Percentiles rank a stretch among this genome's conserved stretches.
phyloP scores from a whole-genome alignment of 2,888 invertebrate genomes.

The Tiphia femorata region DNA sequence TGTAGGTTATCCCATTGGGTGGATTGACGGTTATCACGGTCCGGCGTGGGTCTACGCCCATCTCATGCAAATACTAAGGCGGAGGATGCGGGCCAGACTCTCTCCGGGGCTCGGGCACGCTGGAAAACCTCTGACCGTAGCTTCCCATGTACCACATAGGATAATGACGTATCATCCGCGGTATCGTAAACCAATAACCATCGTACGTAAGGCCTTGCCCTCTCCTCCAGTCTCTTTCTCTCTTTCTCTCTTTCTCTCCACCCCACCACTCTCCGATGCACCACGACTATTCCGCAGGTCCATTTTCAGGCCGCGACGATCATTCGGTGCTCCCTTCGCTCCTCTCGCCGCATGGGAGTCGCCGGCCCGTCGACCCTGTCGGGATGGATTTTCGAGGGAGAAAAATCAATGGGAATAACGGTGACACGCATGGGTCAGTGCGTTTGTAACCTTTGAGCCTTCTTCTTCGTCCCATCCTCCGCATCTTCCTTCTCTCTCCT shows the following conservation, averaged over 20 bases:
- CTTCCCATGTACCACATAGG: slow-evolving; percentile 56
- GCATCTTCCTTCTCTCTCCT: too few species aligned
- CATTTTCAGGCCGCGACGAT: slow-evolving; percentile 8
- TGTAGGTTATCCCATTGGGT: too few species aligned
- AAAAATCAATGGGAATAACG: slow-evolving; percentile 52
- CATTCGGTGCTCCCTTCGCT: slow-evolving; percentile 1
- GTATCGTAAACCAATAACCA: slow-evolving; percentile 41
- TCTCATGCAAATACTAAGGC: not conserved
- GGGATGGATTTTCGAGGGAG: slow-evolving; percentile 22
- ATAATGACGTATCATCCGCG: slow-evolving; percentile 45
- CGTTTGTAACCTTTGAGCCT: slow-evolving; percentile 49
- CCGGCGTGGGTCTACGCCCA: not conserved
- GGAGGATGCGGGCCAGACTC: not conserved
- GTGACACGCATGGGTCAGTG: slow-evolving; percentile 54
- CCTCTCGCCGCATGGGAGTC: slow-evolving; percentile 1
- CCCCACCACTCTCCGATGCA: too few species aligned
- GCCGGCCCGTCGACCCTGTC: slow-evolving; percentile 10
- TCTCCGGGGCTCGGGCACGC: slow-evolving; percentile 4
- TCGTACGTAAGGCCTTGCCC: slow-evolving; percentile 12
- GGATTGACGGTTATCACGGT: slow-evolving; percentile 32
- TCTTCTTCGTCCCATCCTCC: too few species aligned
- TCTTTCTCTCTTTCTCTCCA: too few species aligned
- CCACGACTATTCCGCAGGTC: slow-evolving; percentile 20
- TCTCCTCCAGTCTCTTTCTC: too few species aligned
- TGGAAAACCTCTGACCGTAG: slow-evolving; percentile 42